Evolutionary conservation across 2,888 invertebrate species (phyloP), one percentile per base, ranked within the genome.

Genomic region (Amitus sp.): DNA sequence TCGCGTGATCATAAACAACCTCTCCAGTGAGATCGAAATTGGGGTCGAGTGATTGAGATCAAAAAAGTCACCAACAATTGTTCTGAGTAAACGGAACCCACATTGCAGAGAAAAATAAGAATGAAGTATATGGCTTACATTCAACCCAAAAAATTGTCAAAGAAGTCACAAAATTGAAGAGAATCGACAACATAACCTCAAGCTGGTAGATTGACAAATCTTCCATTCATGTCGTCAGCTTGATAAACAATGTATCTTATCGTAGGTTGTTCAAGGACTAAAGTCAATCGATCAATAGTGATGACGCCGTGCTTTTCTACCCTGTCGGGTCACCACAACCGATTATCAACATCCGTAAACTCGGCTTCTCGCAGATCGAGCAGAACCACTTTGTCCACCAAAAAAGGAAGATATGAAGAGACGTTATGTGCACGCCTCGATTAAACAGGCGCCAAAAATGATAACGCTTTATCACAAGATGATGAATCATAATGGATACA

Each of bases 11-110:
- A 60, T 47, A 58, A 69, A 66, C 52, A 47, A 51, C 50, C 56
- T 61, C 59, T 61, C 62, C 48, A 57, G 62, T 61, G 43, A 47
- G 52, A 57, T 64, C 49, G 62, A 67, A 69, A 67, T 62, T 63
- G 60, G 61, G 50, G 50, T 51, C 50, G 45, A 34, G 42, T 62
- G 64, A 54, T 62, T 48, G 37, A 37, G 34, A 52, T 57, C 48
- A 42, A n/a, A n/a, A n/a, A n/a, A n/a, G n/a, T n/a, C n/a, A n/a
- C n/a, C n/a, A n/a, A n/a, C n/a, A n/a, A n/a, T n/a, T n/a, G n/a
- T n/a, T n/a, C n/a, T n/a, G n/a, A n/a, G n/a, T n/a, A n/a, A n/a
- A n/a, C n/a, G n/a, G n/a, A n/a, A n/a, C n/a, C n/a, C n/a, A n/a
- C n/a, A n/a, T n/a, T n/a, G n/a, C n/a, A n/a, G n/a, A n/a, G n/a